These are phyloP conservation scores for Synodontis membranacea DNA, from an alignment of 2,113 vertebrate genomes.

Conservation along the genomic window DNA sequence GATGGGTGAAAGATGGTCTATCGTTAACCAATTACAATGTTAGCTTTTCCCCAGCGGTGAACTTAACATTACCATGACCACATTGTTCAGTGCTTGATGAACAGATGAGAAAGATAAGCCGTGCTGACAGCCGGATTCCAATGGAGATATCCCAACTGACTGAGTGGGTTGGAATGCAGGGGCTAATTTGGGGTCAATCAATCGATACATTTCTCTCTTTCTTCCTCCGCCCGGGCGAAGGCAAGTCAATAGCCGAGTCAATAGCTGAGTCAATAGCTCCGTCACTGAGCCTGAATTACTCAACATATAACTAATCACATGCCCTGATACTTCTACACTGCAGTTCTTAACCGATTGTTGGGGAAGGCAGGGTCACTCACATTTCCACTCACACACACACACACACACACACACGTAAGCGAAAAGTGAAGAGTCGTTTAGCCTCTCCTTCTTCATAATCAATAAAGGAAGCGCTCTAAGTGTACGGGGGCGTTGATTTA, in stretches of 20 bases:
- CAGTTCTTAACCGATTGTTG: constrained; percentile 80
- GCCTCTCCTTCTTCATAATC: neutral
- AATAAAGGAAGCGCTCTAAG: neutral
- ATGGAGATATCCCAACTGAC: constrained; percentile 37
- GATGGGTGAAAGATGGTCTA: neutral
- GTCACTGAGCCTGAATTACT: constrained; percentile 76
- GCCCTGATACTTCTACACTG: constrained; percentile 76
- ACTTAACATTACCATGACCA: neutral
- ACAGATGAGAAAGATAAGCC: constrained; percentile 22
- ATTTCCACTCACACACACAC: constrained; percentile 18
- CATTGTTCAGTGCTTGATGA: constrained; percentile 31
- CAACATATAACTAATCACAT: constrained; percentile 80
- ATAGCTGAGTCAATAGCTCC: constrained; percentile 79
- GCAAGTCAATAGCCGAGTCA: constrained; percentile 81
- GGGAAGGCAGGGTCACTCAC: constrained; percentile 57
- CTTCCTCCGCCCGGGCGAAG: constrained; percentile 73
- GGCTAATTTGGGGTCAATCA: constrained; percentile 84
- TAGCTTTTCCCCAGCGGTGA: constrained; percentile 19
- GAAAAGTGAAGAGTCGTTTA: constrained; percentile 11
- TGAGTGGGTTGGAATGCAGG: constrained; percentile 55
- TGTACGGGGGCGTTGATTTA: neutral
- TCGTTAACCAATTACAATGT: constrained; percentile 22
- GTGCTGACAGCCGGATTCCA: constrained; percentile 28
- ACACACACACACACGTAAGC: constrained; percentile 31
- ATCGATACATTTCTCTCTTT: constrained; percentile 78